These are phyloP conservation scores for Agrilus cyanescens DNA, from an alignment of 2,888 invertebrate species.

Conservation along the genomic window DNA sequence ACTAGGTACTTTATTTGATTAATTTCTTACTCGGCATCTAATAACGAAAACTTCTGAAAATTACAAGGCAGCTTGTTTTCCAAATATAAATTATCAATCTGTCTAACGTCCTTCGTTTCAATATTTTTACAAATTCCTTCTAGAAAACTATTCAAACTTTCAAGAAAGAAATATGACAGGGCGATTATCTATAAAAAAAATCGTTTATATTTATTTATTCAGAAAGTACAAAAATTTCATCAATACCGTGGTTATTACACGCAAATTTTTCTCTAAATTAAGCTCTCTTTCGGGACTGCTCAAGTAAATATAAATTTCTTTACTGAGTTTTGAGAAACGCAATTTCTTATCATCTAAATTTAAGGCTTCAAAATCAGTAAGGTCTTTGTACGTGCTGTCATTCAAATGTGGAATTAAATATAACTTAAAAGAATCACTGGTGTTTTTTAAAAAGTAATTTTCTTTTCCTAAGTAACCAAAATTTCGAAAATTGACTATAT, in stretches of 20 bases:
- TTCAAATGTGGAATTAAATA: no score
- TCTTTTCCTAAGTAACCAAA: no score
- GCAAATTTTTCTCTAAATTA: slow-evolving; percentile 11
- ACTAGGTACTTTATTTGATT: no score
- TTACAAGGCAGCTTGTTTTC: slow-evolving; percentile 9
- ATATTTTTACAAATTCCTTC: slow-evolving; percentile 18
- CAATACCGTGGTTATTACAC: slow-evolving; percentile 19
- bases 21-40: slow-evolving; percentile 2
- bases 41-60: slow-evolving; percentile 5
- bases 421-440: no score
- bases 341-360: slow-evolving; percentile 14
- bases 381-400: neutral
- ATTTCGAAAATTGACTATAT: no score
- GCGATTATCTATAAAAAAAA: slow-evolving; percentile 19
- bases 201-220: neutral
- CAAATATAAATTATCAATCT: slow-evolving; percentile 20
- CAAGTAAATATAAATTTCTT: no score
- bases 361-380: slow-evolving; percentile 11
- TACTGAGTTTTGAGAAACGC: no score
- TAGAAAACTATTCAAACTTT: slow-evolving; percentile 21
- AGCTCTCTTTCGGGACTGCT: slow-evolving; percentile 15
- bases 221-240: neutral
- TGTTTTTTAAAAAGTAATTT: no score
- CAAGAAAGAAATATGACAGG: slow-evolving; percentile 18
- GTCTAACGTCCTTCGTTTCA: slow-evolving; percentile 20